Conservation (phyloP, 2,113 vertebrate genomes). For the Leptodactylus fuscus region DNA sequence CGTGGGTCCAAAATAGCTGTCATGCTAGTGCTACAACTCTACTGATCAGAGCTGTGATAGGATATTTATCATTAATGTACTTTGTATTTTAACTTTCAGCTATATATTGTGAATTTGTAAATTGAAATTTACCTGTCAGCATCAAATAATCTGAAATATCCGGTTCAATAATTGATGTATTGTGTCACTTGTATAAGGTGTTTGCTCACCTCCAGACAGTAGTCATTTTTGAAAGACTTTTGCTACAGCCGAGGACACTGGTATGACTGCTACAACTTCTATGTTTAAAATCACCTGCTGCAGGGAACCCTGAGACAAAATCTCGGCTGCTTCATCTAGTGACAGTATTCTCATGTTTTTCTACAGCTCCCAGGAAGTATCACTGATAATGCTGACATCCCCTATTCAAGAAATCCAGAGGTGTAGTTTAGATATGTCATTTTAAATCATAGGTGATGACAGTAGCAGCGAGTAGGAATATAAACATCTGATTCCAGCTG, state of each 20-base stretch:
- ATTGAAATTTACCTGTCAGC: background rate
- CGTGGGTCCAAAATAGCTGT: no score
- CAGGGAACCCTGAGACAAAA: slow-evolving; percentile 9
- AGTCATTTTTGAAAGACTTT: background rate
- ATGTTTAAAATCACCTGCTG: slow-evolving; percentile 21
- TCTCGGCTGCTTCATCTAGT: slow-evolving; percentile 28
- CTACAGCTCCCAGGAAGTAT: slow-evolving; percentile 16
- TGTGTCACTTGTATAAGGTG: background rate
- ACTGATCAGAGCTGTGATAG: no score
- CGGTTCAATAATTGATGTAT: background rate
- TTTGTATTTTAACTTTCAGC: no score
- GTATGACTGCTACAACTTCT: background rate
- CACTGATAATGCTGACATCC: slow-evolving; percentile 29
- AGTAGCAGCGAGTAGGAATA: slow-evolving; percentile 14
- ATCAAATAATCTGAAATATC: slow-evolving; percentile 2
- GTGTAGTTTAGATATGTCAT: slow-evolving; percentile 38
- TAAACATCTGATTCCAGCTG: background rate
- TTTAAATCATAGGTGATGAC: slow-evolving; percentile 29
- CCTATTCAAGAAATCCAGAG: slow-evolving; percentile 19
- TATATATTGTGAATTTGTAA: no score
- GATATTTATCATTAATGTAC: no score
- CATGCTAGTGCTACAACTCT: no score
- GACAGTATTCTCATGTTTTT: slow-evolving; percentile 30
- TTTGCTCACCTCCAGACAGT: slow-evolving; percentile 1
- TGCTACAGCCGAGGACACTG: background rate